Evolutionary conservation across 2,113 vertebrate genomes (phyloP).

Genomic region (Hassar affinis): DNA sequence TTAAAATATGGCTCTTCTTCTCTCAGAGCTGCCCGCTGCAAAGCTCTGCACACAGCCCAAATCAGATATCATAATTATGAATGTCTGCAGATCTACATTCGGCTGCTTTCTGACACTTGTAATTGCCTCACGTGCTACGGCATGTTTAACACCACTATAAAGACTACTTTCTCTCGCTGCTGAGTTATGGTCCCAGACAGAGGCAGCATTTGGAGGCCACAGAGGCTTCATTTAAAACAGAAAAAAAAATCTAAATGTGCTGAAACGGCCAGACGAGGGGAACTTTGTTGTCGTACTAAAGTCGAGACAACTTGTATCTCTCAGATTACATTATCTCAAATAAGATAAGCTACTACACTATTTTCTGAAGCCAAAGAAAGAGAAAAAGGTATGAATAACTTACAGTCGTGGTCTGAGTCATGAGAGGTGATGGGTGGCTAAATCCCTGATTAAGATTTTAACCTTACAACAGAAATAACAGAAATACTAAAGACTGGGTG

Average conservation of each 20-base stretch:
- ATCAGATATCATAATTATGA: conserved; percentile 78
- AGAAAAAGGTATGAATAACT: not conserved
- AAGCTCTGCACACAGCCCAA: conserved; percentile 60
- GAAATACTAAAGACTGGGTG: not conserved
- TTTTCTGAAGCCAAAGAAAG: not conserved
- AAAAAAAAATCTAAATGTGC: conserved; percentile 45
- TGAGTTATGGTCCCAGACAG: conserved; percentile 67
- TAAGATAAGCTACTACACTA: no score
- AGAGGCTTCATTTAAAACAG: conserved; percentile 65
- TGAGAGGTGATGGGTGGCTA: not conserved
- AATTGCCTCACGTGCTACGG: conserved; percentile 72
- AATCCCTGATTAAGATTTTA: not conserved
- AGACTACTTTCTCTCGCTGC: conserved; percentile 58
- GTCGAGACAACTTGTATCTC: not conserved
- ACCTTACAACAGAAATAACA: conserved; percentile 50
- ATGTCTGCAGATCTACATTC: conserved; percentile 70
- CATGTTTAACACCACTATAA: conserved; percentile 67
- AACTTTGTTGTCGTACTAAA: conserved; percentile 5
- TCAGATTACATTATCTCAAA: not conserved
- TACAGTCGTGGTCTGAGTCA: not conserved
- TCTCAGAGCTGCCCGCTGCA: conserved; percentile 48
- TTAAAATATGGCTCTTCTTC: conserved; percentile 72
- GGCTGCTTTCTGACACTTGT: conserved; percentile 68
- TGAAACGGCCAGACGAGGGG: conserved; percentile 47
- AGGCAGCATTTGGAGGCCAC: conserved; percentile 54